Conservation (phyloP, 1,140 invertebrate genomes). For the Philotrypesis tridentata region DNA sequence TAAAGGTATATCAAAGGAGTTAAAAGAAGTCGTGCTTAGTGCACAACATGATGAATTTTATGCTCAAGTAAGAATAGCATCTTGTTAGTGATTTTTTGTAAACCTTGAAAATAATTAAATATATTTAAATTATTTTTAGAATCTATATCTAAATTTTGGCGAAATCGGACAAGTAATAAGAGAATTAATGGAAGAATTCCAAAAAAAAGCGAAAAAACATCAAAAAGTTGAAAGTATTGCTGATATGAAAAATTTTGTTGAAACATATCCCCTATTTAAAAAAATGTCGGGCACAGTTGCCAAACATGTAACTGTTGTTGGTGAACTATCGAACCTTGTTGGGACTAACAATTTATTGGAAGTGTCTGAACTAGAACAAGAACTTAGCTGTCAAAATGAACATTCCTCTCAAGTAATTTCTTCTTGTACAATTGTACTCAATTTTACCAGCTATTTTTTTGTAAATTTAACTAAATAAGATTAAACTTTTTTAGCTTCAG, state of each 20-base stretch:
- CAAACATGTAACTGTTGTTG: slow-evolving; percentile 97
- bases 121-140: slow-evolving; percentile 75
- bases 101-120: too few relatives aligned
- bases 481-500: slow-evolving; percentile 67
- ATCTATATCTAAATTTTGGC: slow-evolving; percentile 97
- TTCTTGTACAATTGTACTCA: background rate
- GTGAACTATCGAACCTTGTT: slow-evolving; percentile 92
- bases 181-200: slow-evolving; percentile 97
- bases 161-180: slow-evolving; percentile 99
- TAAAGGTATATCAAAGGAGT: slow-evolving; percentile 89
- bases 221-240: slow-evolving; percentile 98
- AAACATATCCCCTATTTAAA: slow-evolving; percentile 98
- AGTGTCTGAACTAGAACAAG: slow-evolving; percentile 97
- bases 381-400: slow-evolving; percentile 94
- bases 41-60: slow-evolving; percentile 99
- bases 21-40: slow-evolving; percentile 94
- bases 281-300: slow-evolving; percentile 99
- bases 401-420: slow-evolving; percentile 88
- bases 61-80: slow-evolving; percentile 79
- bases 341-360: slow-evolving; percentile 86
- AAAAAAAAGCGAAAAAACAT: slow-evolving; percentile 94
- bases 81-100: slow-evolving; percentile 33
- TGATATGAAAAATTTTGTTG: slow-evolving; percentile 99
- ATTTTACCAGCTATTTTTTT: background rate
- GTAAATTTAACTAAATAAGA: slow-evolving; percentile 8